Evolutionary conservation across 2,888 invertebrate genomes (phyloP), one percentile per base, ranked within the genome.

Genomic region (Acronicta psi): DNA sequence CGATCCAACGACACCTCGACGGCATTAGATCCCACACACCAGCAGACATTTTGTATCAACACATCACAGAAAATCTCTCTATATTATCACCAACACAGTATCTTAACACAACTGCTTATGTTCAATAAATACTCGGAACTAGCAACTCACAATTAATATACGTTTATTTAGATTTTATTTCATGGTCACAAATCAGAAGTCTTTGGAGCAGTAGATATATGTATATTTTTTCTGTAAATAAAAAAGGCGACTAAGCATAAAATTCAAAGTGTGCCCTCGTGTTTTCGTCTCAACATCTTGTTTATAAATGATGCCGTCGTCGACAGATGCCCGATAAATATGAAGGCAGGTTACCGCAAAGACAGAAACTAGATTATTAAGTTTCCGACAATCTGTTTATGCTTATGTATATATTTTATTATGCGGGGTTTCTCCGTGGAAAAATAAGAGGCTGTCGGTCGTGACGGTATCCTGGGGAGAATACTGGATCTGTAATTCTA

Each of bases 21-120:
- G 92, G 94, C 87, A 94, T 84, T 77, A 94, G 70, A 72, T 93
- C 91, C 89, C 93, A 91, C 62, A 91, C 87, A 50, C 85, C 89
- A 59, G 79, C 75, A 36, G 89, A 87, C 91, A 92, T 91, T 45
- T 59, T 85, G 63, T 64, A 61, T 80, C 70, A 83, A 64, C 62
- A 77, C 85, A 86, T 84, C 73, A 85, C 83, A 70, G 17, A 44
- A 45, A 46, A 54, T 58, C 55, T 45, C 9, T 42, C 29, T 20
- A 23, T 56, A 23, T 47, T 42, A 56, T 52, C 57, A 67, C 63
- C 64, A 55, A 45, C 50, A 57, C 64, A 50, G 46, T 56, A 40
- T 29, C 14, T 43, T 62, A 51, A 54, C 57, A 41, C 47, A 61
- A 50, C 25, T 54, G 40, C 13, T 44, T 20, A 8, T 29, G 14